These are phyloP conservation scores for Eospalax fontanierii DNA, from an alignment of 2,797 vertebrate species.

Conservation along the genomic window DNA sequence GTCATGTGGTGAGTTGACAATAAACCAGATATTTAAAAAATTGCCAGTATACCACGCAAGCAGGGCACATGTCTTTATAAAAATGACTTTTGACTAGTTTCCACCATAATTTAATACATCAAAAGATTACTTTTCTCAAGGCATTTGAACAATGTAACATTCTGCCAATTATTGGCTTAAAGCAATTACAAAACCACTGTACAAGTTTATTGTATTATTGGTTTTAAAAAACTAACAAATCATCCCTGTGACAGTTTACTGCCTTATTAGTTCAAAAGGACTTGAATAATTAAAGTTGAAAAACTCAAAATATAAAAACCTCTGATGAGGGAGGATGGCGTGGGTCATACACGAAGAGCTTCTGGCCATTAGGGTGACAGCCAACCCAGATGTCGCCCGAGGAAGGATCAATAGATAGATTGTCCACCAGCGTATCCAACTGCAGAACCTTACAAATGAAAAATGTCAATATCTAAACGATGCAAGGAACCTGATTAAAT, in stretches of 20 bases:
- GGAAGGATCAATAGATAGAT: slow-evolving; percentile 92
- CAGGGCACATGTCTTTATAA: slow-evolving; percentile 65
- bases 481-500: slow-evolving; percentile 57
- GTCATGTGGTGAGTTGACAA: slow-evolving; percentile 76
- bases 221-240: slow-evolving; percentile 70
- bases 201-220: slow-evolving; percentile 61
- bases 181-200: slow-evolving; percentile 67
- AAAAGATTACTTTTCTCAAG: slow-evolving; percentile 78
- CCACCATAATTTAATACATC: slow-evolving; percentile 79
- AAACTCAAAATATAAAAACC: slow-evolving; percentile 83
- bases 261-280: slow-evolving; percentile 61
- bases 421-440: slow-evolving; percentile 93
- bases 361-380: slow-evolving; percentile 93
- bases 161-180: slow-evolving; percentile 82
- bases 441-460: slow-evolving; percentile 88
- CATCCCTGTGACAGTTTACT: slow-evolving; percentile 52
- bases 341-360: slow-evolving; percentile 87
- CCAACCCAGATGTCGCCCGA: slow-evolving; percentile 95
- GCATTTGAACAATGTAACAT: slow-evolving; percentile 73
- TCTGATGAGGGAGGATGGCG: slow-evolving; percentile 93
- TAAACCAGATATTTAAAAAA: slow-evolving; percentile 75
- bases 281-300: slow-evolving; percentile 71
- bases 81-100: slow-evolving; percentile 71
- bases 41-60: slow-evolving; percentile 59
- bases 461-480: slow-evolving; percentile 62